phyloP scores from a whole-genome alignment of 2,113 vertebrate genomes.

The Parus major region DNA sequence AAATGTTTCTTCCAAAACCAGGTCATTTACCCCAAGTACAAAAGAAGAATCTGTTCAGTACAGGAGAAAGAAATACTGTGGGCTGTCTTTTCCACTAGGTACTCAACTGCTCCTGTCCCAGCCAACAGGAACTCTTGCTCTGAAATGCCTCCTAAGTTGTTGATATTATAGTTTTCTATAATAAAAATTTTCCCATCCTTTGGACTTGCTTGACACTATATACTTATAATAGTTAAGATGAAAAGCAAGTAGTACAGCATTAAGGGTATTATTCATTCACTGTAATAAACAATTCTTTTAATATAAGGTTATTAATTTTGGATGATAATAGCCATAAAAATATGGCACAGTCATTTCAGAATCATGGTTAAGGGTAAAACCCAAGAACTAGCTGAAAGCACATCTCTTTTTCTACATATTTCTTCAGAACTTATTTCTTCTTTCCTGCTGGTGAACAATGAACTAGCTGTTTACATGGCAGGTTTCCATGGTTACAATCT shows the following conservation, averaged over 20 bases:
- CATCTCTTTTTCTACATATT: neutral
- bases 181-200: neutral
- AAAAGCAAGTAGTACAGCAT: neutral
- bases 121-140: neutral
- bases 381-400: neutral
- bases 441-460: neutral
- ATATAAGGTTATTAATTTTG: neutral
- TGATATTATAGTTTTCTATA: neutral
- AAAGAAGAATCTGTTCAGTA: neutral
- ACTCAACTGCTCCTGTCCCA: neutral
- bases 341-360: neutral
- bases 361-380: neutral
- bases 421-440: neutral
- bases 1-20: neutral
- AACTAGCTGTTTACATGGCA: neutral
- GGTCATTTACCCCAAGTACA: neutral
- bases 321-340: neutral
- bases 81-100: neutral
- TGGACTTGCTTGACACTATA: neutral
- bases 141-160: neutral
- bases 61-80: neutral
- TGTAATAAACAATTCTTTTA: neutral
- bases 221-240: neutral
- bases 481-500: neutral
- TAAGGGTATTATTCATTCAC: neutral